Evolutionary conservation across 1,140 invertebrate genomes (phyloP), one percentile per base, ranked within the genome.

Genomic region (Drosophila subpulchrella): DNA sequence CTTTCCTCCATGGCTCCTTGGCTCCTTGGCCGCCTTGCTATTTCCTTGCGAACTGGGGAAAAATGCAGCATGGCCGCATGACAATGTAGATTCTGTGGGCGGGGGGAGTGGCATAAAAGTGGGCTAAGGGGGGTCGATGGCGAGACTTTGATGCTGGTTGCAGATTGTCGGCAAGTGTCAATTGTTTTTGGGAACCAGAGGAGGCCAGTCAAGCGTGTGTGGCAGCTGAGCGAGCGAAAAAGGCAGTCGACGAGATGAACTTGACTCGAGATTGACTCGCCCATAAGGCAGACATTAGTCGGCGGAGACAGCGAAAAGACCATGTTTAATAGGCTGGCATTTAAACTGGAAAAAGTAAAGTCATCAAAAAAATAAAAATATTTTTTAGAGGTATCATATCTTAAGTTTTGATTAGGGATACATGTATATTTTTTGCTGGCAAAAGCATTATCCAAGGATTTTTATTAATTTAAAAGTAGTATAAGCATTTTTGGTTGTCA

Each of bases 121-220:
- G 15, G 39, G 54, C 1, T 27, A 10, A 2, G 20, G 34, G 60
- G 15, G 11, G 13, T 39, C 15, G 5, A 7, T 15, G n/a, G 48
- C 48, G 48, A 34, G 48, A 51, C 48, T 13, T 75, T 61, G 71
- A 88, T 66, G 79, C 58, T 75, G 73, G 63, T 75, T 68, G 79
- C 75, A 88, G 75, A 76, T 82, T 86, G 75, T 81, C 81, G 72
- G 72, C 84, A 74, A 88, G 83, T 83, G 84, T 88, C 83, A 88
- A 88, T 88, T 89, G 83, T 88, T 88, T 88, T 88, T 41, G 84
- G 58, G 32, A 56, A 55, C 59, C 58, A 13, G 51, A 74, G 51
- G 36, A 57, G 24, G 48, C 55, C 65, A 61, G 50, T 42, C 44
- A 51, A 47, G 70, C 47, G 60, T 34, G 61, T 51, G 61, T 60